These are phyloP conservation scores for Octodonta nipae DNA, from an alignment of 2,888 invertebrate genomes.

Conservation along the genomic window DNA sequence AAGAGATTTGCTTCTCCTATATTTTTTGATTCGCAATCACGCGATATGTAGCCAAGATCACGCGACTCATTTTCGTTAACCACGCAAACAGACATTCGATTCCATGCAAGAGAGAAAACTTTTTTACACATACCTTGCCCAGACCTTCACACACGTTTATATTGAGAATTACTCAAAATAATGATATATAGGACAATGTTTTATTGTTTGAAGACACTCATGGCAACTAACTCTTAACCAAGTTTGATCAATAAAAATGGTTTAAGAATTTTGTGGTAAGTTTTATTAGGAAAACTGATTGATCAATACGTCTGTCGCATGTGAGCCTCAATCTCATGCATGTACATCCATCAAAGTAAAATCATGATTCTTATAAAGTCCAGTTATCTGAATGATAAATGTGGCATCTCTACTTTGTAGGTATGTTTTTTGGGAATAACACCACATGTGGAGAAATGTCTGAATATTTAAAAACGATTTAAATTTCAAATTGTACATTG, in stretches of 20 bases:
- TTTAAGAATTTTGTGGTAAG: too few species aligned
- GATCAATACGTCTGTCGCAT: too few species aligned
- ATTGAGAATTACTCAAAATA: slow-evolving; percentile 9
- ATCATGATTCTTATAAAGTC: too few species aligned
- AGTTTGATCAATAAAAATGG: slow-evolving; percentile 12
- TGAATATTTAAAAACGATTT: too few species aligned
- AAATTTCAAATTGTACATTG: too few species aligned
- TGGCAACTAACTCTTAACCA: slow-evolving; percentile 6
- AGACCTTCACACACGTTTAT: background rate
- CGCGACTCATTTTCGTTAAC: background rate
- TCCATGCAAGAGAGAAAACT: background rate
- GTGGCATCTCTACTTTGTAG: too few species aligned
- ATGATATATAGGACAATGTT: slow-evolving; percentile 8
- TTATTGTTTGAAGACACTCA: slow-evolving; percentile 6
- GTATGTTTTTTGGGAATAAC: too few species aligned
- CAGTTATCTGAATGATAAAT: too few species aligned
- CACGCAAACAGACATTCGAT: background rate
- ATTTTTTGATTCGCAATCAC: background rate
- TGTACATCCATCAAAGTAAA: too few species aligned
- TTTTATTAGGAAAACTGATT: too few species aligned
- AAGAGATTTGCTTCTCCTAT: background rate
- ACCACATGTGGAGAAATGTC: too few species aligned
- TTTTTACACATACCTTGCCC: background rate
- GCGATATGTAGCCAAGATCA: background rate
- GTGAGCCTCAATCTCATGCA: too few species aligned